phyloP scores from a whole-genome alignment of 2,888 invertebrate genomes.

The Platycheirus albimanus region DNA sequence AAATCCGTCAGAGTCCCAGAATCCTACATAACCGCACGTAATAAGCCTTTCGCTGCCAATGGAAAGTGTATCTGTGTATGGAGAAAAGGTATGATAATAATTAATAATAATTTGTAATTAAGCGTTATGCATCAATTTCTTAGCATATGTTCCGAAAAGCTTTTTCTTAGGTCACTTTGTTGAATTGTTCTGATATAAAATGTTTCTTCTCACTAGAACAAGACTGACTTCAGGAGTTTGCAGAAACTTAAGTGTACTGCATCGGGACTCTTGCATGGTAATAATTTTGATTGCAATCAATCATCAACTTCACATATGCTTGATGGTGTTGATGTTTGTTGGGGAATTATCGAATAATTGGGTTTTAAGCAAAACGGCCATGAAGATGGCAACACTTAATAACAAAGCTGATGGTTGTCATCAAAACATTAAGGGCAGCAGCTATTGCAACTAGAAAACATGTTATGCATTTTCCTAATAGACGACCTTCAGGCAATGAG shows the following conservation, averaged over 20 bases:
- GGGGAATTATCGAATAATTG: conserved; percentile 85
- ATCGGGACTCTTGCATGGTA: conserved; percentile 84
- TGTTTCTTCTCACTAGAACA: too few relatives aligned
- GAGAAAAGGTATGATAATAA: conserved; percentile 75
- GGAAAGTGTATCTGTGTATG: conserved; percentile 83
- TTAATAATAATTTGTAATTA: too few relatives aligned
- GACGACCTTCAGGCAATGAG: conserved; percentile 4
- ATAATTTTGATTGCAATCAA: conserved; percentile 40
- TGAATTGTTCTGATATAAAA: too few relatives aligned
- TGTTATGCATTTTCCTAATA: conserved; percentile 88
- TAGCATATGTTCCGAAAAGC: too few relatives aligned
- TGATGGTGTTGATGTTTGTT: conserved; percentile 45
- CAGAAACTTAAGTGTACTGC: conserved; percentile 89
- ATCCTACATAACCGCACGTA: conserved; percentile 84
- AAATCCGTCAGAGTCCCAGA: conserved; percentile 76
- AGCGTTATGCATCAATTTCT: too few relatives aligned
- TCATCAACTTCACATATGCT: conserved; percentile 67
- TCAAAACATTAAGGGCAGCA: conserved; percentile 64
- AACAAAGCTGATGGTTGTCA: conserved; percentile 67
- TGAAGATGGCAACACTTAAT: background rate
- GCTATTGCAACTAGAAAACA: conserved; percentile 86
- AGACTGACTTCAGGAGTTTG: conserved; percentile 86
- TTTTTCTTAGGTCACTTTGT: too few relatives aligned
- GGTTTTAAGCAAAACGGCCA: conserved; percentile 89
- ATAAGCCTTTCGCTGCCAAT: conserved; percentile 91